Base-by-base conservation (phyloP, 2,113 vertebrate genomes). In the Chionis minor region DNA sequence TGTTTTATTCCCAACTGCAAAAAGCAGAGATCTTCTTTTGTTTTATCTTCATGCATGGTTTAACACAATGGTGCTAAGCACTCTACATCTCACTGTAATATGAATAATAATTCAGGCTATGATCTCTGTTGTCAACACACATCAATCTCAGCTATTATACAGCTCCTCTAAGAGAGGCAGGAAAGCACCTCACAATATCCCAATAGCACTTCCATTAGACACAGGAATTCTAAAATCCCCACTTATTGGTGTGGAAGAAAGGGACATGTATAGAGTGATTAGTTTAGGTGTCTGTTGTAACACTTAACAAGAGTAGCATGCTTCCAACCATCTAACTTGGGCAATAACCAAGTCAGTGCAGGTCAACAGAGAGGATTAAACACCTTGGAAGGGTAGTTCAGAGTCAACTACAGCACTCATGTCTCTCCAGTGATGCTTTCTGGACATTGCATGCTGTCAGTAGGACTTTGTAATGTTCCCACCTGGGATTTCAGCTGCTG, bases 101-200 rank as follows among this genome's bases (percentile, higher is more conserved):
- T 92, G 91, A 96, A 96, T 96, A 96, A 85, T 96, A 96, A 96
- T 96, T 94, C 84, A 96, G 81, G 18, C 75, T 96, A 83, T 95
- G 94, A 96, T 96, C 59, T 86, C 55, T 88, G 63, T 88, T 96
- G 95, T 96, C 96, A 96, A 92, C 89, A 96, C 87, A 91, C 84
- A 91, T 96, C 95, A 92, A 89, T 96, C 93, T 92, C 69, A 75
- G 73, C 87, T 91, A 56, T 94, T 84, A 81, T 42, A 75, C 35
- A 81, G 63, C 52, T 95, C 30, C 61, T 89, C 56, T 75, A 85
- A 92, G 70, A 79, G 30, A 72, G 49, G 71, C 21, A 9, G 82
- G 58, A 82, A 88, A 86, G 93, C 78, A 94, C 61, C 70, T 94
- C 58, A 52, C 6, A 1, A 44, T 91, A 96, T 49, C 81, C 77